These are phyloP conservation scores for Ameiurus melas DNA, from an alignment of 2,113 vertebrate species.

Conservation along the genomic window DNA sequence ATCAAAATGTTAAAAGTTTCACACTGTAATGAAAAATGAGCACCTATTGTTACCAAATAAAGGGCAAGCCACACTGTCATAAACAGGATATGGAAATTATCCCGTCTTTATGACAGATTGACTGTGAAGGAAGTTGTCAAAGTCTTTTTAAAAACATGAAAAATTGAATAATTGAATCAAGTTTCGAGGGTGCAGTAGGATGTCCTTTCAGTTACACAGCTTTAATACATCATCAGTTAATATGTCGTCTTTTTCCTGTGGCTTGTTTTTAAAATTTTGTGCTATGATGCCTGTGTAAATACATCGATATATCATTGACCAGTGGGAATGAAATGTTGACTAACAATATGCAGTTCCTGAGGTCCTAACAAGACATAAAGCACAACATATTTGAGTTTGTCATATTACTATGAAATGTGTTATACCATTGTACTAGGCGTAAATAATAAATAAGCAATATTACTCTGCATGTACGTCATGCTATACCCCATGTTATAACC, in stretches of 20 bases:
- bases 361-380: neutral
- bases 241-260: neutral
- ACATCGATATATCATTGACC: neutral
- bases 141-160: conserved; percentile 8
- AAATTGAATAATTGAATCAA: conserved; percentile 27
- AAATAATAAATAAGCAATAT: too few species aligned
- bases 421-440: neutral
- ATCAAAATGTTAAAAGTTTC: conserved; percentile 19
- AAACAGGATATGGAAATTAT: conserved; percentile 15
- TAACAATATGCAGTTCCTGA: neutral
- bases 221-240: neutral
- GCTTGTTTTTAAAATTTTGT: conserved; percentile 1
- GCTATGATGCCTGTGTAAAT: neutral
- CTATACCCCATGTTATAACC: neutral
- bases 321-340: neutral
- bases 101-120: conserved; percentile 22
- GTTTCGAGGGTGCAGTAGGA: neutral
- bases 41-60: conserved; percentile 17
- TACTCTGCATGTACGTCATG: neutral
- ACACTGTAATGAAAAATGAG: neutral
- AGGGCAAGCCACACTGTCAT: conserved; percentile 5
- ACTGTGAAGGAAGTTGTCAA: conserved; percentile 27
- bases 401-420: neutral
- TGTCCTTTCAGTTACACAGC: neutral
- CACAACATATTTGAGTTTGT: neutral